phyloP scores from a whole-genome alignment of 30 jellyfish, hydroid and myxozoan species.

The Turritopsis rubra region DNA sequence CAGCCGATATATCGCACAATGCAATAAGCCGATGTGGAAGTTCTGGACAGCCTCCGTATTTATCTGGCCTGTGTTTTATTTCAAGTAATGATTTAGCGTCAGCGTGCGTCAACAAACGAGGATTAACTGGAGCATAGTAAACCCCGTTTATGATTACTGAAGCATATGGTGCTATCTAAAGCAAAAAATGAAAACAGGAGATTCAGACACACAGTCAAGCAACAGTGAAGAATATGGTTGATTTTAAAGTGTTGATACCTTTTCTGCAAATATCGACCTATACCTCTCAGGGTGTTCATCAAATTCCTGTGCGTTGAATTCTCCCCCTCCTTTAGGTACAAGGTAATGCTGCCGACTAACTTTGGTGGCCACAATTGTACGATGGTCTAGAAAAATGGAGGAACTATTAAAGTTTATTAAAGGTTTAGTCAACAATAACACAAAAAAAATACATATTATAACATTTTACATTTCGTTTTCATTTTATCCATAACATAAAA shows the following conservation, averaged over 20 bases:
- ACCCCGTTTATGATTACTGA: conserved; percentile 89
- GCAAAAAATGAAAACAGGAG: neutral
- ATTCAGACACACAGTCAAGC: neutral
- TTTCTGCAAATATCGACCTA: conserved; percentile 90
- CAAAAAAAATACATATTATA: too few relatives aligned
- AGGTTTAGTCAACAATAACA: too few relatives aligned
- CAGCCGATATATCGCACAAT: conserved; percentile 89
- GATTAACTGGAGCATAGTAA: conserved; percentile 91
- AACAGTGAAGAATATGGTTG: neutral
- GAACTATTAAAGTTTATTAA: neutral
- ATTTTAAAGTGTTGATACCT: conserved; percentile 36
- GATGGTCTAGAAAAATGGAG: conserved; percentile 48
- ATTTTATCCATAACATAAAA: too few relatives aligned
- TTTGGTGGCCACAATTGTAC: conserved; percentile 86
- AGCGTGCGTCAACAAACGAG: conserved; percentile 79
- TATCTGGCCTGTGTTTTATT: conserved; percentile 43
- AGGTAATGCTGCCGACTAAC: conserved; percentile 82
- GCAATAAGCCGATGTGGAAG: conserved; percentile 86
- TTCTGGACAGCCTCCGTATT: conserved; percentile 92
- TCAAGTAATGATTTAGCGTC: conserved; percentile 72
- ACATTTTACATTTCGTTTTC: too few relatives aligned
- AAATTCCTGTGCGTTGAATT: conserved; percentile 71
- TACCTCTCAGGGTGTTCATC: conserved; percentile 91
- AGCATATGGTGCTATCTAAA: conserved; percentile 87
- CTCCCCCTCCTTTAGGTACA: conserved; percentile 75